phyloP scores from a whole-genome alignment of 1,140 invertebrate genomes.

The Drosophila simulans region DNA sequence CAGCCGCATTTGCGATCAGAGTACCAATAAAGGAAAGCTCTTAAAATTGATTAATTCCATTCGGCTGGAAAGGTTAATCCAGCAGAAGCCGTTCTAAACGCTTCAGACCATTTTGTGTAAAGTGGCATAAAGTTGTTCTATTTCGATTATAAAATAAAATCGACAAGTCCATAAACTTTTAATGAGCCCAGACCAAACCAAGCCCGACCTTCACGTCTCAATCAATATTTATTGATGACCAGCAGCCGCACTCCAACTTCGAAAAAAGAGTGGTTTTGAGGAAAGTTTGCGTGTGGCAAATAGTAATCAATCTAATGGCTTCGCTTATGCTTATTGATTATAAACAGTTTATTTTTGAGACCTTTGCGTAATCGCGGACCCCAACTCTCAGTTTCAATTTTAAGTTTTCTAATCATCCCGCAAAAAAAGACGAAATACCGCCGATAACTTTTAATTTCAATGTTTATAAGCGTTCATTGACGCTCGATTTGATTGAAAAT shows the following conservation, averaged over 20 bases:
- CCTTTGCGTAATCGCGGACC: constrained; percentile 63
- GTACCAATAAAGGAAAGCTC: constrained; percentile 30
- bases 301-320: constrained; percentile 55
- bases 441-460: constrained; percentile 69
- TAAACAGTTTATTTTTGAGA: constrained; percentile 66
- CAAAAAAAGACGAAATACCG: constrained; percentile 11
- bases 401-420: constrained; percentile 19
- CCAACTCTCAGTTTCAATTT: constrained; percentile 67
- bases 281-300: constrained; percentile 58
- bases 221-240: constrained; percentile 48
- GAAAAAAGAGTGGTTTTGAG: constrained; percentile 39
- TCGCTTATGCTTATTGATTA: constrained; percentile 39
- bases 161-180: constrained; percentile 34
- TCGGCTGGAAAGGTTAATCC: constrained; percentile 32
- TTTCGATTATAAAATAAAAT: constrained; percentile 35
- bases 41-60: constrained; percentile 32
- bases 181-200: constrained; percentile 24
- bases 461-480: constrained; percentile 72
- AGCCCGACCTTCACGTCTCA: constrained; percentile 32
- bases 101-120: constrained; percentile 33
- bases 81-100: constrained; percentile 26
- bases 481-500: constrained; percentile 61
- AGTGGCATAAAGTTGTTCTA: constrained; percentile 41
- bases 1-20: constrained; percentile 20
- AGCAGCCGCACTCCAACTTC: constrained; percentile 23